Percentiles rank a stretch among this genome's conserved stretches.
These are phyloP conservation scores for Bubo bubo DNA, from an alignment of 2,113 vertebrate species.

Conservation along the genomic window DNA sequence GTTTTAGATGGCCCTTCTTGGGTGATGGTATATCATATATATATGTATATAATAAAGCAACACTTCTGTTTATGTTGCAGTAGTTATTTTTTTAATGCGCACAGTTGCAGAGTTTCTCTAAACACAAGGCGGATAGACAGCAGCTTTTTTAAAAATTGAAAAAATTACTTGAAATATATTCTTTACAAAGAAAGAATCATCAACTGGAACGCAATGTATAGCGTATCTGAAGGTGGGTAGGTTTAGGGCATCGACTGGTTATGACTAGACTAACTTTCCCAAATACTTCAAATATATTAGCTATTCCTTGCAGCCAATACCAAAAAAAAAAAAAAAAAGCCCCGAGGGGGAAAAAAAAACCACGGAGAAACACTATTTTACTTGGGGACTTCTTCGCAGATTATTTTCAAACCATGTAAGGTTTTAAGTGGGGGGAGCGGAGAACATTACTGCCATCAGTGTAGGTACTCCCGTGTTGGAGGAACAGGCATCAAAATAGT, in stretches of 20 bases:
- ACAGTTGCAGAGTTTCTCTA: not conserved
- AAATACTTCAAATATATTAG: not conserved
- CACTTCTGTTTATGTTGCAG: slow-evolving; percentile 51
- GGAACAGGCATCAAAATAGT: not conserved
- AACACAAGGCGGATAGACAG: not conserved
- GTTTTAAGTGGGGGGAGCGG: not conserved
- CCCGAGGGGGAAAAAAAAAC: not conserved
- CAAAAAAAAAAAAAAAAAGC: not conserved
- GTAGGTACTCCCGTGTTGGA: not conserved
- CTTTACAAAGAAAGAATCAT: not conserved
- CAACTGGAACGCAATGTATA: not conserved
- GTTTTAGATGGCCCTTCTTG: slow-evolving; percentile 58
- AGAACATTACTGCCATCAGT: not conserved
- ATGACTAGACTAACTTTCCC: not conserved
- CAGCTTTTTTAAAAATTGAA: not conserved
- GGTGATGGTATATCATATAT: slow-evolving; percentile 57
- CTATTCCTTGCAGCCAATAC: not conserved
- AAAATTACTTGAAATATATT: not conserved
- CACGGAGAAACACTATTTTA: not conserved
- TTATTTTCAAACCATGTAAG: not conserved
- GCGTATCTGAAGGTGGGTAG: not conserved
- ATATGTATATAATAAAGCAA: slow-evolving; percentile 59
- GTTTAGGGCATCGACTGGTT: not conserved
- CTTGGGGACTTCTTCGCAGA: not conserved
- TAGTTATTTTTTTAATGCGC: not conserved